These are phyloP conservation scores for Eidolon helvum DNA, from an alignment of 2,113 vertebrate genomes.

Conservation along the genomic window DNA sequence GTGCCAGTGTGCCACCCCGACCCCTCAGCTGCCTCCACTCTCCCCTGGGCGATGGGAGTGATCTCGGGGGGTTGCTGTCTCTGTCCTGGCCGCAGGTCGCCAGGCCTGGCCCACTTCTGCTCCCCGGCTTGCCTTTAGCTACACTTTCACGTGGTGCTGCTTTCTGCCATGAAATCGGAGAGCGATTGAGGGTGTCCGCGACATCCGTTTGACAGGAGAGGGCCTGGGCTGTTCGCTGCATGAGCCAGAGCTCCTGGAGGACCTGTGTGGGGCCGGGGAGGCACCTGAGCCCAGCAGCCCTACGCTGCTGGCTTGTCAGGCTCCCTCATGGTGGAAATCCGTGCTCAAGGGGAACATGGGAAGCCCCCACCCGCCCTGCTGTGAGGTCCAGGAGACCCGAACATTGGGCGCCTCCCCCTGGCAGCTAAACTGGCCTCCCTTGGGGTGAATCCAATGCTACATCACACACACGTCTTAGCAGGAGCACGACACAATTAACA, in stretches of 20 bases:
- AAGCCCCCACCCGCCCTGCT: not conserved
- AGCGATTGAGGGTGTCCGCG: not conserved
- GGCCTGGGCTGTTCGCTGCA: not conserved
- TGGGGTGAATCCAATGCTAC: not conserved
- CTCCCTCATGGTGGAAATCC: not conserved
- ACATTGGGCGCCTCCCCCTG: not conserved
- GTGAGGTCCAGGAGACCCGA: not conserved
- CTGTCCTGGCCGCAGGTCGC: not conserved
- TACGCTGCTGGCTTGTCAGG: not conserved
- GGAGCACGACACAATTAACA: not conserved
- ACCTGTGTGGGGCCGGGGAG: not conserved
- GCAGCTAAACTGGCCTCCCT: not conserved
- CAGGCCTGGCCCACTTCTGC: not conserved
- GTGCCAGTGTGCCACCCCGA: too few species aligned
- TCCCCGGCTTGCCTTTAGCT: not conserved
- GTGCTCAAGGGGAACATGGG: not conserved
- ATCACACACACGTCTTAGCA: not conserved
- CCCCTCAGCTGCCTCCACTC: accelerated
- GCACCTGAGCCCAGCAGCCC: not conserved
- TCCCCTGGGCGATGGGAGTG: accelerated
- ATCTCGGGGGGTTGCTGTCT: not conserved
- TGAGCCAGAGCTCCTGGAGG: not conserved
- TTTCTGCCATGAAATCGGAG: not conserved
- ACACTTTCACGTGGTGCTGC: not conserved
- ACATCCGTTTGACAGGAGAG: not conserved